Base-by-base conservation (phyloP, 2,797 vertebrate species). In the Betta splendens region DNA sequence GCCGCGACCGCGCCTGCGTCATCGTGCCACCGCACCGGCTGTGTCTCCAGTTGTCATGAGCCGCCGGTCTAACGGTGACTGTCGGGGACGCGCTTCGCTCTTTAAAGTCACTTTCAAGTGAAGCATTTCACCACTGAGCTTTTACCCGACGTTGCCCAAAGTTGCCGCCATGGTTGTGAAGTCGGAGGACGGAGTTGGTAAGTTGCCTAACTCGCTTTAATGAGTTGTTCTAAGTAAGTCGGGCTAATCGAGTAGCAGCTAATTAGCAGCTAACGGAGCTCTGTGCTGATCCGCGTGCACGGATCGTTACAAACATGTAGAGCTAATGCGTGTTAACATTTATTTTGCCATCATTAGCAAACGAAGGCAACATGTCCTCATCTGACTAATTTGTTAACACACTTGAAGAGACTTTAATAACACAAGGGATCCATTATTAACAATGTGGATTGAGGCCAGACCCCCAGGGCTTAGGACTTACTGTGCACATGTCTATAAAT, bases 171-270 rank as follows among this genome's bases (percentile, higher is more conserved):
- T 93, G 92, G 92, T 93, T 56, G 64, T 92, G 48, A 92, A 92
- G 83, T 91, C 92, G 10, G 92, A 92, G 61, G 90, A 90, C 72
- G 92, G 83, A 81, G 87, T 92, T 58, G 92, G 92, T 93, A 51
- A 92, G 92, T 92, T 73, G 22, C 3, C 15, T 46, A 44, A 50
- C 13, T 40, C 48, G 33, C 23, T 64, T 69, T 46, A 42, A 6
- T 12, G 26, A 51, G 23, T 63, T 54, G 38, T 21, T 10, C 23
- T 8, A 21, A 51, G 23, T 7, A 21, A 51, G n/a, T 37, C 13
- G 28, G 0, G 70, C 64, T 74, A 64, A 61, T 20, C 37, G 5
- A 9, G 8, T 23, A 10, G 71, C 67, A 9, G 75, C 55, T 56
- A 72, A 58, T 55, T 43, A 47, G 46, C 47, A 15, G 66, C 60